Conservation (phyloP, 1,140 invertebrate species). For the Polyergus mexicanus region DNA sequence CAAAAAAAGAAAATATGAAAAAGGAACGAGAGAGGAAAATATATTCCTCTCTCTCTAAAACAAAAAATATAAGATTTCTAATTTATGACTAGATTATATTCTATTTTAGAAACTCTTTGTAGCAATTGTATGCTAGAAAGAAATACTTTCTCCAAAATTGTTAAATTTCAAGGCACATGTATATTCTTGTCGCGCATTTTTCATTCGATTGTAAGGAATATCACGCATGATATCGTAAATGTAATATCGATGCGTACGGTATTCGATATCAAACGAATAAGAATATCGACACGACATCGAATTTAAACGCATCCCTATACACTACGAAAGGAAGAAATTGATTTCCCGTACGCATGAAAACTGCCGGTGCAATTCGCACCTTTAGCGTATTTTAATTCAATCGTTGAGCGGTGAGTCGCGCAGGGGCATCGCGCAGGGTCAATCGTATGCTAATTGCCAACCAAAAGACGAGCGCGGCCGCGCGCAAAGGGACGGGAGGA, state of each 20-base stretch:
- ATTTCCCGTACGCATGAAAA: conserved; percentile 59
- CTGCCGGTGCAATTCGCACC: conserved; percentile 60
- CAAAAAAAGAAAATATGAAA: background rate
- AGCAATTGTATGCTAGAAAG: too few relatives aligned
- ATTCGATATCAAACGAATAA: background rate
- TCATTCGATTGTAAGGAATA: background rate
- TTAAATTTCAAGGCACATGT: too few relatives aligned
- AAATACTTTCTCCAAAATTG: too few relatives aligned
- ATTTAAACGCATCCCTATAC: background rate
- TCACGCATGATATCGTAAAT: too few relatives aligned
- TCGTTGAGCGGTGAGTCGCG: conserved; percentile 70
- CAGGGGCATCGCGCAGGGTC: conserved; percentile 81
- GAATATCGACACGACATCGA: background rate
- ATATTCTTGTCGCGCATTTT: background rate
- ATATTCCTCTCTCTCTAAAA: too few relatives aligned
- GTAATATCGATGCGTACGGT: too few relatives aligned
- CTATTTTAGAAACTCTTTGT: too few relatives aligned
- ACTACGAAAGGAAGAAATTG: conserved; percentile 29
- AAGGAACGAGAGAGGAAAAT: background rate
- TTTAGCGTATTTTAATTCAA: conserved; percentile 79
- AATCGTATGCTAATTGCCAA: conserved; percentile 87
- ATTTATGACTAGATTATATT: too few relatives aligned
- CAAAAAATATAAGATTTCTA: too few relatives aligned
- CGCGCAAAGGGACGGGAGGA: conserved; percentile 70
- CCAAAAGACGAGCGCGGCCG: conserved; percentile 82